These are phyloP conservation scores for Cairina moschata DNA, from an alignment of 2,113 vertebrate genomes.

Conservation along the genomic window DNA sequence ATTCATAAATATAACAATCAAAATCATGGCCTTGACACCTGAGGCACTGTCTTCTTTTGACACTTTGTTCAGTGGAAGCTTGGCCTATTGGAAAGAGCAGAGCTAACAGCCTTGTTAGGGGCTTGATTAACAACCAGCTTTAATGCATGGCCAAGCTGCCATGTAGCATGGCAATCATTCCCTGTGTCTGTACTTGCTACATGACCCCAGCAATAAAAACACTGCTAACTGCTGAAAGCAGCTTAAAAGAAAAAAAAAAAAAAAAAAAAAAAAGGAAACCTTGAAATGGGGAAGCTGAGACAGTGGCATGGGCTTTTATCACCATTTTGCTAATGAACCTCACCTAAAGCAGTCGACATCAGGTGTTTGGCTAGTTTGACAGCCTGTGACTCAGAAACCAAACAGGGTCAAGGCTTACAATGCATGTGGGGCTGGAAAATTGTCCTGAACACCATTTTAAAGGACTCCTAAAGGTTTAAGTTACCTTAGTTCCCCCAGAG, in stretches of 20 bases:
- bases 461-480: not conserved
- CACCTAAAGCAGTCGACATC: not conserved
- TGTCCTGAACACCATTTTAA: not conserved
- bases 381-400: not conserved
- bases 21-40: not conserved
- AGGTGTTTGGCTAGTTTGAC: not conserved
- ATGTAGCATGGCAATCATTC: slow-evolving; percentile 42
- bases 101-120: not conserved
- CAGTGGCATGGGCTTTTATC: not conserved
- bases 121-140: slow-evolving; percentile 44
- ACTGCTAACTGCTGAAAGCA: not conserved
- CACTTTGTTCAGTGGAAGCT: not conserved
- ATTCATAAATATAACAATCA: not conserved
- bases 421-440: not conserved
- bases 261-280: not conserved
- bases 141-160: slow-evolving; percentile 45
- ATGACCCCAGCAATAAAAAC: slow-evolving; percentile 11
- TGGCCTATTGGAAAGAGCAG: not conserved
- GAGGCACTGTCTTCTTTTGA: slow-evolving; percentile 9
- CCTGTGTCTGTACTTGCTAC: not conserved
- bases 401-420: not conserved
- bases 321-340: not conserved
- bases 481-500: not conserved
- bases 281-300: not conserved
- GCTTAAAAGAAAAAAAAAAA: not conserved